Evolutionary conservation across 2,113 vertebrate species (phyloP), one percentile per base, ranked within the genome.

Genomic region (Rhombomys opimus): DNA sequence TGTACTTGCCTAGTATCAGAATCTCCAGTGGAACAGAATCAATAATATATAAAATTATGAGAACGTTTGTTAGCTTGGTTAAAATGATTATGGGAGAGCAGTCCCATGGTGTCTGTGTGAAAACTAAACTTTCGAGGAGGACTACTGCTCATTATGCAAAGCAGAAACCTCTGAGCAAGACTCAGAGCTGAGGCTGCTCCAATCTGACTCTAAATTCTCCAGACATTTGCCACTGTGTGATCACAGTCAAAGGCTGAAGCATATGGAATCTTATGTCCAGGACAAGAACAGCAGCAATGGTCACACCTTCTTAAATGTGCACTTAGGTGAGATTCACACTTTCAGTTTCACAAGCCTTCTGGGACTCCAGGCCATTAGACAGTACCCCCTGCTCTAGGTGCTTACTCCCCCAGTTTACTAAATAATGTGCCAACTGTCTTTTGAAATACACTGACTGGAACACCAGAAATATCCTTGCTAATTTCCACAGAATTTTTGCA

Each of bases 361-460:
- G 7, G 1, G 23, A 7, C 9, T 59, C 13, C 52, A 75, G 23
- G 4, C n/a, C 15, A 27, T 46, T 15, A 1, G 2, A 61, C 30
- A 41, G 22, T 73, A 30, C 23, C 23, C 13, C 50, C 54, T 38
- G 7, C 14, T 11, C 8, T 1, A 38, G 1, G 15, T 4, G 1
- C 0, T 4, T 18, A 30, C 4, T 27, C 15, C 25, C 14, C 72
- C 50, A 30, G 1, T 2, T 13, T 41, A 61, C 2, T 5, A 18
- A 89, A 12, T 38, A 30, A 32, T 20, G 11, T 89, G 8, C 7
- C n/a, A 75, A 32, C 38, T 89, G 15, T 41, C 5, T 61, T 73
- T 75, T 30, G 9, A 89, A 75, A 75, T 0, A 17, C 7, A 35
- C 2, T 38, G 18, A 38, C 25, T 72, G 7, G 1, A 13, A 73